Base-by-base conservation (phyloP, 2,113 vertebrate genomes). In the Labrus mixtus region DNA sequence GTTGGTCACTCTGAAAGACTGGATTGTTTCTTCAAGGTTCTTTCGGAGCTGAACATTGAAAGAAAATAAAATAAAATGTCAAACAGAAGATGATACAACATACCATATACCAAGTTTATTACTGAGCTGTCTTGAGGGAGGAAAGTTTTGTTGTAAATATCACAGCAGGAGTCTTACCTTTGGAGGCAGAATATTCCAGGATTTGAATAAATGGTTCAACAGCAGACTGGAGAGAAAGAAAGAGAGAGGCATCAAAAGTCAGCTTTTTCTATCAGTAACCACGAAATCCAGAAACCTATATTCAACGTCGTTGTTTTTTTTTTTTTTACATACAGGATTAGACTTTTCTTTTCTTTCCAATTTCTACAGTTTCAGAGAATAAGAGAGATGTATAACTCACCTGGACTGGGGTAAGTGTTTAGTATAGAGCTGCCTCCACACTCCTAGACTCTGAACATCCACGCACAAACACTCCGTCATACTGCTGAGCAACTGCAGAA, bases 361-460 rank as follows among this genome's bases (percentile, higher is more conserved):
- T 33, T 62, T 6, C 48, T n/a, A 17, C 36, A 25, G n/a, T 36
- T 65, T 11, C 9, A 39, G 36, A 22, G 6, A 19, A 3, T 33
- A 17, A 6, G 23, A 7, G 16, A 11, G 0, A 0, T 20, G 8
- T 25, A 6, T 12, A 36, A 20, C 69, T 79, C 61, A 97, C 98
- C 97, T 96, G 86, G 98, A 99, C 88, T 99, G 97, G 0, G 96
- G 76, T 4, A 99, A 90, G 76, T 98, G 97, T 82, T 98, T 99
- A 22, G 94, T 95, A 83, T 98, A 99, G 7, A 99, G 96, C 89
- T 99, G 97, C 83, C 95, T 93, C 98, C 98, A 99, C 54, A 98
- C 96, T 0, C 94, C 95, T 65, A 96, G 92, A 88, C 95, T 98
- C 86, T 97, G 95, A 0, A 94, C 92, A 50, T 99, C 97, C 78